Conservation (phyloP, 2,113 vertebrate species). For the Myotis lucifugus region DNA sequence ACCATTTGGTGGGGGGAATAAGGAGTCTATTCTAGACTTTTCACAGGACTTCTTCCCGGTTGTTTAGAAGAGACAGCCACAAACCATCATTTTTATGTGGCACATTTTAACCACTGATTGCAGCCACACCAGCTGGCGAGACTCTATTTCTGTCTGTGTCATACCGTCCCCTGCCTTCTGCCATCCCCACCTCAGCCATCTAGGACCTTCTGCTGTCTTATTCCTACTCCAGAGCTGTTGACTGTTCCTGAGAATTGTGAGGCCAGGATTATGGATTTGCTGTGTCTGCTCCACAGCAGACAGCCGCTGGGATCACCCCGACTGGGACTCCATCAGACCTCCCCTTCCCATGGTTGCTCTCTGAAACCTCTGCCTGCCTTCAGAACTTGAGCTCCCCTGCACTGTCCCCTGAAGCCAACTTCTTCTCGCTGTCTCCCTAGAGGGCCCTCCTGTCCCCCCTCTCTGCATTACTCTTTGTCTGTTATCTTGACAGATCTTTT, state of each 20-base stretch:
- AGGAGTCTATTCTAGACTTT: not conserved
- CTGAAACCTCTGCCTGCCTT: not conserved
- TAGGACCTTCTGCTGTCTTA: not conserved
- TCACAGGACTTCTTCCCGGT: not conserved
- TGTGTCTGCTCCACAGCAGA: not conserved
- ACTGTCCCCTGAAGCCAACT: not conserved
- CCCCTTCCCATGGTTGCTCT: rapidly evolving
- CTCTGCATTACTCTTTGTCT: not conserved
- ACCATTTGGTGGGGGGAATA: not conserved
- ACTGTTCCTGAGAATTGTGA: not conserved
- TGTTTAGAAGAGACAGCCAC: not conserved
- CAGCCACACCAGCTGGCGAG: not conserved
- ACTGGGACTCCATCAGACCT: rapidly evolving
- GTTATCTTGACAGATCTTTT: not conserved
- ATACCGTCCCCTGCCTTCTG: not conserved
- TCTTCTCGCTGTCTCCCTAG: rapidly evolving
- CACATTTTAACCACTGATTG: not conserved
- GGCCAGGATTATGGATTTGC: not conserved
- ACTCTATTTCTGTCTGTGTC: not conserved
- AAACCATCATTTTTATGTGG: not conserved
- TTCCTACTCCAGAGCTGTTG: not conserved
- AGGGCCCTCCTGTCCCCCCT: not conserved
- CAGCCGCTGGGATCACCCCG: not conserved
- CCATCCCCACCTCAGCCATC: not conserved
- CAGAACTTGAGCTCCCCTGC: not conserved